Percentiles rank a stretch among this genome's conserved stretches.
These are phyloP conservation scores for Lytechinus variegatus DNA, from an alignment of 35 echinoderm and acorn worm genomes.

Conservation along the genomic window DNA sequence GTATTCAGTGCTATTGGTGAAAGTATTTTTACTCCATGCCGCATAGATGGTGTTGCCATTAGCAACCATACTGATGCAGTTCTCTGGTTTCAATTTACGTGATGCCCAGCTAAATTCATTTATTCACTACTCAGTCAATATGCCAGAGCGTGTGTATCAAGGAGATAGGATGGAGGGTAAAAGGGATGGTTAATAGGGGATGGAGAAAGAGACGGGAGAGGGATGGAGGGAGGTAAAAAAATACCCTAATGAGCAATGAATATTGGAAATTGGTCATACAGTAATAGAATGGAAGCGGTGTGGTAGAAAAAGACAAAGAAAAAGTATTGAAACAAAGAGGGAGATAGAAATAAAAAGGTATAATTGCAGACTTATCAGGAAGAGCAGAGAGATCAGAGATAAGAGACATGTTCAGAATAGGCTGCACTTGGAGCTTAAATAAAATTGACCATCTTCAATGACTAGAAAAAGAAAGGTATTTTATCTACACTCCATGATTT, in stretches of 20 bases:
- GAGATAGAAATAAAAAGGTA: not conserved
- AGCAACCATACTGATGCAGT: not conserved
- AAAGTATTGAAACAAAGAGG: not conserved
- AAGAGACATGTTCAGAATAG: no score
- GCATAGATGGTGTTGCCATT: constrained; percentile 1
- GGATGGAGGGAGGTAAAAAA: not conserved
- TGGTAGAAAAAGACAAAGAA: not conserved
- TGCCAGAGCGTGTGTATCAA: not conserved
- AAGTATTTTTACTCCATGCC: not conserved
- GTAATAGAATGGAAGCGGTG: no score
- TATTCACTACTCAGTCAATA: not conserved
- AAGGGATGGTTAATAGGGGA: not conserved
- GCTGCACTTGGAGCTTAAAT: no score
- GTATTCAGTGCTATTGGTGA: no score
- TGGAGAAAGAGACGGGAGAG: not conserved
- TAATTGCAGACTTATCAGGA: no score
- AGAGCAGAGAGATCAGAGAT: no score
- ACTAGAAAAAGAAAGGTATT: no score
- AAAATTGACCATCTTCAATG: no score
- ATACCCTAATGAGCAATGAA: no score
- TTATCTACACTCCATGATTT: no score
- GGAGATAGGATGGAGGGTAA: not conserved
- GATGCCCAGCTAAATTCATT: not conserved
- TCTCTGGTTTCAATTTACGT: not conserved
- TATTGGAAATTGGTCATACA: no score